These are phyloP conservation scores for Ptilodon capucinus DNA, from an alignment of 2,888 invertebrate genomes.

Conservation along the genomic window DNA sequence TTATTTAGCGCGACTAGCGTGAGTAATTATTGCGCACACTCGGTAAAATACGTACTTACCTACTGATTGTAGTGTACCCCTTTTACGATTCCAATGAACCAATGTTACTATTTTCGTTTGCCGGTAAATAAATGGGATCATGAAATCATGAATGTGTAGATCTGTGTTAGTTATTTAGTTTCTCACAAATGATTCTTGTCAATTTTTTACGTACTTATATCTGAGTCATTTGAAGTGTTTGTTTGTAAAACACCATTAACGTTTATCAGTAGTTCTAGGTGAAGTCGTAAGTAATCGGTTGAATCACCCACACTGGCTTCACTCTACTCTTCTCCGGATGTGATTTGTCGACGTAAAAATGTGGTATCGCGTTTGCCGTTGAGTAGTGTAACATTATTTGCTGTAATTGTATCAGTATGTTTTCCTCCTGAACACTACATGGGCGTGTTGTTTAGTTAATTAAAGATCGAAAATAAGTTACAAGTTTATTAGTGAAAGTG, in stretches of 20 bases:
- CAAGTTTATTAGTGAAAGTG: constrained; percentile 23
- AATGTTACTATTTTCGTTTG: constrained; percentile 48
- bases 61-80: constrained; percentile 27
- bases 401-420: constrained; percentile 71
- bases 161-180: background rate
- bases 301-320: constrained; percentile 66
- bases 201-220: constrained; percentile 6
- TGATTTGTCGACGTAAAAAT: constrained; percentile 80
- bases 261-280: constrained; percentile 60
- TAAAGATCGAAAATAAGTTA: background rate
- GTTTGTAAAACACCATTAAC: constrained; percentile 46
- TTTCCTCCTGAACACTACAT: constrained; percentile 64
- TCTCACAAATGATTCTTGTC: constrained; percentile 3
- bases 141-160: constrained; percentile 22
- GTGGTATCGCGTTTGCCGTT: constrained; percentile 72
- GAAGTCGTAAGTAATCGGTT: constrained; percentile 67
- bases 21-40: constrained; percentile 21
- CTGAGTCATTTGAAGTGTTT: constrained; percentile 35
- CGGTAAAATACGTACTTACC: too few relatives aligned
- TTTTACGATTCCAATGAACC: constrained; percentile 40
- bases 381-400: constrained; percentile 55
- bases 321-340: constrained; percentile 72
- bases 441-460: constrained; percentile 42
- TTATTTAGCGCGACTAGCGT: constrained; percentile 9
- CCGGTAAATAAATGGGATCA: constrained; percentile 36